phyloP scores from a whole-genome alignment of 2,113 vertebrate species.

The Sitta europaea region DNA sequence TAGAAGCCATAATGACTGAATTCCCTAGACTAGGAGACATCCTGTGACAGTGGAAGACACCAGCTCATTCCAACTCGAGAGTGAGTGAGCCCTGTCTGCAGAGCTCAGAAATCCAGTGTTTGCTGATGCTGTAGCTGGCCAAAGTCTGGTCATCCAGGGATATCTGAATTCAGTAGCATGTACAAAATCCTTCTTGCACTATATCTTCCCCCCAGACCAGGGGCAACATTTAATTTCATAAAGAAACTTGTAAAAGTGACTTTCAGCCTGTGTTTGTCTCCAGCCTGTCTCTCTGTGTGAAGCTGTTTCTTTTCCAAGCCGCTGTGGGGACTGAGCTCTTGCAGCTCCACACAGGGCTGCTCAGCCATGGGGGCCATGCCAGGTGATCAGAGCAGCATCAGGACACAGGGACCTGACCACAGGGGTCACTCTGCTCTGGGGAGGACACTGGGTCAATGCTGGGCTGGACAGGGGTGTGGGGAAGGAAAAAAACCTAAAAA shows the following conservation, averaged over 20 bases:
- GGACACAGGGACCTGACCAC: neutral
- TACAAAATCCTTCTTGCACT: conserved; percentile 72
- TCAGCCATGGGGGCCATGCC: accelerated
- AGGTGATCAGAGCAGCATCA: neutral
- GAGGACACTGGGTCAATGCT: neutral
- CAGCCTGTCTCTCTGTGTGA: neutral
- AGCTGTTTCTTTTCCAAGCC: neutral
- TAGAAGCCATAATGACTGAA: conserved; percentile 75
- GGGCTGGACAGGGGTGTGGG: accelerated
- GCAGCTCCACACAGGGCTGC: neutral
- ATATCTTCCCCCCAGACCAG: conserved; percentile 37
- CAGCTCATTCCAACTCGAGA: neutral
- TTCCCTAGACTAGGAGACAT: conserved; percentile 9
- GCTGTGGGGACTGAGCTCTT: neutral
- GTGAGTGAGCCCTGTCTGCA: neutral
- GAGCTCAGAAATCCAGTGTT: neutral
- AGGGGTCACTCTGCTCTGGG: neutral
- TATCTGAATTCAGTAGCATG: conserved; percentile 61
- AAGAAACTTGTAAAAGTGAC: conserved; percentile 73
- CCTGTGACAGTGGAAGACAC: neutral
- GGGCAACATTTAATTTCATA: conserved; percentile 76
- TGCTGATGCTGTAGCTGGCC: conserved; percentile 34
- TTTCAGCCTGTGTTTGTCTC: conserved; percentile 39
- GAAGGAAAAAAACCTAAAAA: neutral
- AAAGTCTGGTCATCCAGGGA: conserved; percentile 25